A percentile compares a stretch with the other conserved stretches of the same genome.
Evolutionary conservation across 2,797 vertebrate species (phyloP).

Genomic region (Centroberyx gerrardi): DNA sequence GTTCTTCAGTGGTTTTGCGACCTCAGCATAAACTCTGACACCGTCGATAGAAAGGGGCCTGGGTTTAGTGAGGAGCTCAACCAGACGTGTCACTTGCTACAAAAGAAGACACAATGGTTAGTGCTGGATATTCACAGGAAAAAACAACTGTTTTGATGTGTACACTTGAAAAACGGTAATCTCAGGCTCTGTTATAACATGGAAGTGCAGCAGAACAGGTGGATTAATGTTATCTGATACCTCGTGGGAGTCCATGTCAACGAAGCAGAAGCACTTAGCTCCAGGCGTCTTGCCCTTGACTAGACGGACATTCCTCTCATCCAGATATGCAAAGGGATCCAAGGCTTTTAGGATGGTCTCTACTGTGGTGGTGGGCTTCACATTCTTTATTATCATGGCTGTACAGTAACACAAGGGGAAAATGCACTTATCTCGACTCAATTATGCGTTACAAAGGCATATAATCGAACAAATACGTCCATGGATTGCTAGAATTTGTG

Average conservation of each 20-base stretch:
- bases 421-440: background rate
- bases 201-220: background rate
- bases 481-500: background rate
- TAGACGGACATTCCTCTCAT: slow-evolving; percentile 94
- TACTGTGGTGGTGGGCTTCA: slow-evolving; percentile 92
- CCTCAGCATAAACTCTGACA: slow-evolving; percentile 92
- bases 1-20: slow-evolving; percentile 90
- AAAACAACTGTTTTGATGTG: background rate
- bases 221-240: slow-evolving; percentile 71
- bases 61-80: slow-evolving; percentile 92
- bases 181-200: background rate
- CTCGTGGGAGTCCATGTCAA: slow-evolving; percentile 97
- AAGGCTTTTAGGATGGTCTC: slow-evolving; percentile 94
- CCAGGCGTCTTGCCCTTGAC: slow-evolving; percentile 94
- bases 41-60: slow-evolving; percentile 93
- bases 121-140: background rate
- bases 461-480: background rate
- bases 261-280: slow-evolving; percentile 95
- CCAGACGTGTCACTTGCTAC: slow-evolving; percentile 94
- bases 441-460: background rate
- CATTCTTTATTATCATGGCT: slow-evolving; percentile 97
- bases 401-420: slow-evolving; percentile 24
- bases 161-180: too few relatives aligned
- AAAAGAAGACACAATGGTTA: slow-evolving; percentile 48
- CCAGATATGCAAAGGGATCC: slow-evolving; percentile 92